Base-by-base conservation (phyloP, 1,140 invertebrate genomes). In the Geopemphigus sp. region DNA sequence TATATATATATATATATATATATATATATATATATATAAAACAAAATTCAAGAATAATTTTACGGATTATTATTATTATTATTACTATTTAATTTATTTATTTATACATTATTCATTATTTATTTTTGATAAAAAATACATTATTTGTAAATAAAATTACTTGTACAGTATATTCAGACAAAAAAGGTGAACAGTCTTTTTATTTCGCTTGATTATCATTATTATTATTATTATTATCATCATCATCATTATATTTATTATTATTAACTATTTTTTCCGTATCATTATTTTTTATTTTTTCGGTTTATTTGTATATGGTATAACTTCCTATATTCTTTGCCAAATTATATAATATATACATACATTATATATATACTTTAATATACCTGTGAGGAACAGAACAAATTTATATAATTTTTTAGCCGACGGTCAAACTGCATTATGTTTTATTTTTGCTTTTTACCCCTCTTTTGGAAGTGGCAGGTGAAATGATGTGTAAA, bases 141-240 rank as follows among this genome's bases (percentile, higher is more conserved):
- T 78, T 59, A 78, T 78, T 78, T 78, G 74, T 78, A 78, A 63
- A 78, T 78, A 78, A 78, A 78, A 78, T 78, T 39, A 78, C 74
- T 78, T 78, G 74, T 78, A 78, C 74, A 78, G 74, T 78, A 78
- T 78, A 78, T 78, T 78, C 74, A 63, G 74, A 78, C 61, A 78
- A 78, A 78, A 73, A 76, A 76, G 74, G 74, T 78, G 74, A 78
- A 78, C n/a, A 78, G 74, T 78, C 74, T 78, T 50, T 78, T 78
- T 78, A 78, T 78, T 78, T 78, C 39, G 74, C 74, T 78, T 76
- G 29, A 19, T 76, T 76, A 76, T 59, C 39, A 54, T 76, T 39
- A 59, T 59, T 45, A 29, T 74, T 47, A 50, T 50, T 73, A 56
- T 56, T 73, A 73, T 54, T 54, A 57, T 74, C 39, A 57, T 74